Base-by-base conservation (phyloP, 1,140 invertebrate genomes). In the Tetragonula clypearis region DNA sequence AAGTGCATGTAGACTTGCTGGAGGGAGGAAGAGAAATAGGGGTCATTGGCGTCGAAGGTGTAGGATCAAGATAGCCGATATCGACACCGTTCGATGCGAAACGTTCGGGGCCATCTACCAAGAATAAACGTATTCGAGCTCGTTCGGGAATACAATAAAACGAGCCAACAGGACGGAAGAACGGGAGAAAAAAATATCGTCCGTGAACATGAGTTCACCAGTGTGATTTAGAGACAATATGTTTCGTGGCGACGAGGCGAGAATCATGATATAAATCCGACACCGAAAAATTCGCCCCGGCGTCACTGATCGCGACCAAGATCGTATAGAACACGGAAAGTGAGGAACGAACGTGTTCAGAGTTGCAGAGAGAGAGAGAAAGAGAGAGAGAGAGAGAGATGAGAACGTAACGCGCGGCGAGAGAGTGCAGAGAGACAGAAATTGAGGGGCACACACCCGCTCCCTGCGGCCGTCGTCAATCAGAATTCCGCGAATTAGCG, bases 401-500 rank as follows among this genome's bases (percentile, higher is more conserved):
- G n/a, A n/a, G 76, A 62, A 26, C 55, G 74, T 55, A 62, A 35
- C 30, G 60, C 21, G 35, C 41, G n/a, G 71, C 2, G 41, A 76
- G 69, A 62, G 60, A 56, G 77, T 8, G 53, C n/a, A n/a, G 66
- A 65, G 86, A 77, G 86, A 80, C 21, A 77, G 88, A 87, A 85
- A 90, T 89, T 79, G 88, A 90, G 88, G 79, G 86, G 76, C 82
- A 75, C 86, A 82, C 86, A 49, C 41, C 85, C 86, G 84, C 88
- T 87, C 92, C 87, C 89, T 87, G 91, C 86, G 89, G 83, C 85
- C 90, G 86, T 94, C 94, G 94, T 95, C 94, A 94, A 95, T 95
- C 94, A 95, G 94, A 95, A 95, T 95, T 94, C 92, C 94, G 93
- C 94, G 94, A 95, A 95, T 95, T 95, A 95, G 93, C 94, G 94